phyloP scores from a whole-genome alignment of 2,797 vertebrate genomes.

The Esox masquinongy region DNA sequence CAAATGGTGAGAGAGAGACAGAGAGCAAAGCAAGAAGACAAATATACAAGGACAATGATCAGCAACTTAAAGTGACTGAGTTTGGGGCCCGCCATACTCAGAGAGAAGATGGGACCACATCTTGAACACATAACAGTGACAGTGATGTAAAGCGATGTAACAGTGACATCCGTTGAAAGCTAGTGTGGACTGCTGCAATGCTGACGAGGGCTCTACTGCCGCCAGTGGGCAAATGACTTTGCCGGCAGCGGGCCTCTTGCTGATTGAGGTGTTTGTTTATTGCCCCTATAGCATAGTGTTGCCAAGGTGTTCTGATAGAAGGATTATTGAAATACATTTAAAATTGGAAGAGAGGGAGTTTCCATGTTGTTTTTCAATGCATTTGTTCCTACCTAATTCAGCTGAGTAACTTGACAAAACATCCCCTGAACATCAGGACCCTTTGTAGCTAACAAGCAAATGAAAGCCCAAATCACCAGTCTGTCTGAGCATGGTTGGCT shows the following conservation, averaged over 20 bases:
- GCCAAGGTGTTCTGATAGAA: background rate
- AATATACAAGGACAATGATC: constrained; percentile 22
- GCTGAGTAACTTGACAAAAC: too few relatives aligned
- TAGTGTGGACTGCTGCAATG: background rate
- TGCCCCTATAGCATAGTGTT: background rate
- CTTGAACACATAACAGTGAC: constrained; percentile 5
- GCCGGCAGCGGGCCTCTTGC: background rate
- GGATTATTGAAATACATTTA: background rate
- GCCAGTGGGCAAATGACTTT: background rate
- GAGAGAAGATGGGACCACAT: constrained; percentile 44
- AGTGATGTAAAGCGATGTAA: background rate
- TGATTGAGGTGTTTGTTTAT: background rate
- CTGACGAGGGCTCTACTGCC: background rate
- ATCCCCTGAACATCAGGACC: too few relatives aligned
- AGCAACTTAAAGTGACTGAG: constrained; percentile 21
- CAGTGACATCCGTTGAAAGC: background rate
- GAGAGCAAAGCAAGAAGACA: constrained; percentile 2
- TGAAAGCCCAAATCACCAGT: background rate
- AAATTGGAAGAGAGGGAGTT: background rate
- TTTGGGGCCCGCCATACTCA: constrained; percentile 19
- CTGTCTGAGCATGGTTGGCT: constrained; percentile 33
- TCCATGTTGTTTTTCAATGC: too few relatives aligned
- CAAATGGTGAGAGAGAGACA: background rate
- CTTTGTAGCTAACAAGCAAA: background rate
- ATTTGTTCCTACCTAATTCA: too few relatives aligned